Evolutionary conservation across 2,113 vertebrate species (phyloP).

Genomic region (Psettodes erumei): DNA sequence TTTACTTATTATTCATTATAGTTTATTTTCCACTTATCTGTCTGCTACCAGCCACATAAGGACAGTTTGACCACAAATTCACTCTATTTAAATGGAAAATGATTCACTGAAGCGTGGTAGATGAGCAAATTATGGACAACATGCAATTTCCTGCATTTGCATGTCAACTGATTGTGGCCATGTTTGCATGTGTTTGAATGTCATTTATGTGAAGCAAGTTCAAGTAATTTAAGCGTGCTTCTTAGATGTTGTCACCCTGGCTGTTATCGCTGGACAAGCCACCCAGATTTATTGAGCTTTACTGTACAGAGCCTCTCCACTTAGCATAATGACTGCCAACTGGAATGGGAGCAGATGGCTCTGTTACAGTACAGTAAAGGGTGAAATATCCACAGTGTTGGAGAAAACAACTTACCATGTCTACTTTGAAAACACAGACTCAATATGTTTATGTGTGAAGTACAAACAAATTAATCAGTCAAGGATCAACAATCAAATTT

Average conservation of each 20-base stretch:
- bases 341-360: constrained; percentile 69
- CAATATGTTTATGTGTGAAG: not conserved
- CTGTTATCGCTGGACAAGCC: constrained; percentile 56
- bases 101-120: not conserved
- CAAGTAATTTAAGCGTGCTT: constrained; percentile 40
- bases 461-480: constrained; percentile 3
- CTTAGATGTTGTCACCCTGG: constrained; percentile 35
- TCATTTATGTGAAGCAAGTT: constrained; percentile 36
- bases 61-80: not conserved
- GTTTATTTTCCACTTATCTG: not conserved
- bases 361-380: constrained; percentile 33
- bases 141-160: constrained; percentile 30
- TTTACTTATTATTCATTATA: not conserved
- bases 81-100: constrained; percentile 2
- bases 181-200: constrained; percentile 57
- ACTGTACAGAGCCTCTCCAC: constrained; percentile 60
- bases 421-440: constrained; percentile 18
- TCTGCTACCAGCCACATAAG: not conserved
- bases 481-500: no score
- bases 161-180: not conserved
- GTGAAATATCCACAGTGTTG: constrained; percentile 28
- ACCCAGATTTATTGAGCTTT: constrained; percentile 72
- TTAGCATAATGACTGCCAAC: constrained; percentile 74
- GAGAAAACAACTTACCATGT: constrained; percentile 17
- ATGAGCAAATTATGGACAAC: constrained; percentile 22